Evolutionary conservation across 1,140 invertebrate species (phyloP).

Genomic region (Anastrepha ludens): DNA sequence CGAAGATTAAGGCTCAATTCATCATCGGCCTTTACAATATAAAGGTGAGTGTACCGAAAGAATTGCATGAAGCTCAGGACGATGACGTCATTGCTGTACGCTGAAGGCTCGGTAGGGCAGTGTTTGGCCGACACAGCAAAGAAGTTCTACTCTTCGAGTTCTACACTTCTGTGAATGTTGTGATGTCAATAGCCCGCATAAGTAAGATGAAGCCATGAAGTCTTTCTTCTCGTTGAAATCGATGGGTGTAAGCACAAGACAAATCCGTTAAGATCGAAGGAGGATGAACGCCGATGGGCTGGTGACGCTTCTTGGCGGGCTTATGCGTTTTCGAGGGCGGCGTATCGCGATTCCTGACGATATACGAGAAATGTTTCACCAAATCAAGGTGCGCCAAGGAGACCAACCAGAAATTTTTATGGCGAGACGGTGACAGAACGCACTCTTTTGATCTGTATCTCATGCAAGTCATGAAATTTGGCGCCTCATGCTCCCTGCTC

Average conservation of each 20-base stretch:
- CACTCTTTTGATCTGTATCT: conserved; percentile 57
- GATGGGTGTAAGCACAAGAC: conserved; percentile 5
- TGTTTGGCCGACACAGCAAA: conserved; percentile 16
- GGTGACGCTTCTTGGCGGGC: conserved; percentile 56
- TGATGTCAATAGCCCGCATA: background rate
- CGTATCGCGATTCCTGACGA: conserved; percentile 61
- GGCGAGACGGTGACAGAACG: conserved; percentile 58
- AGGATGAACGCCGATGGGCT: conserved; percentile 60
- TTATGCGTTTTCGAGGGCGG: conserved; percentile 61
- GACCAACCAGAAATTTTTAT: conserved; percentile 66
- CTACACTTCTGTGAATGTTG: conserved; percentile 28
- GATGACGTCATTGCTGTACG: conserved; percentile 11
- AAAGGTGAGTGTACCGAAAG: background rate
- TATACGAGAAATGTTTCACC: conserved; percentile 58
- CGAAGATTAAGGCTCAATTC: background rate
- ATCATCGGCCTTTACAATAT: conserved; percentile 41
- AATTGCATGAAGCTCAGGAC: background rate
- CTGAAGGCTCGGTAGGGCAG: conserved; percentile 37
- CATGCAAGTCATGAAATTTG: conserved; percentile 67
- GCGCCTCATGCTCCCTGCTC: conserved; percentile 65
- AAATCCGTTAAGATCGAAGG: conserved; percentile 8
- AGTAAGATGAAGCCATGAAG: conserved; percentile 18
- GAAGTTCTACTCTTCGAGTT: background rate
- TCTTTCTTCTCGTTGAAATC: conserved; percentile 32
- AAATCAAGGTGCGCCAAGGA: conserved; percentile 58